phyloP scores from a whole-genome alignment of 2,888 invertebrate species.

The Polyommatus icarus region DNA sequence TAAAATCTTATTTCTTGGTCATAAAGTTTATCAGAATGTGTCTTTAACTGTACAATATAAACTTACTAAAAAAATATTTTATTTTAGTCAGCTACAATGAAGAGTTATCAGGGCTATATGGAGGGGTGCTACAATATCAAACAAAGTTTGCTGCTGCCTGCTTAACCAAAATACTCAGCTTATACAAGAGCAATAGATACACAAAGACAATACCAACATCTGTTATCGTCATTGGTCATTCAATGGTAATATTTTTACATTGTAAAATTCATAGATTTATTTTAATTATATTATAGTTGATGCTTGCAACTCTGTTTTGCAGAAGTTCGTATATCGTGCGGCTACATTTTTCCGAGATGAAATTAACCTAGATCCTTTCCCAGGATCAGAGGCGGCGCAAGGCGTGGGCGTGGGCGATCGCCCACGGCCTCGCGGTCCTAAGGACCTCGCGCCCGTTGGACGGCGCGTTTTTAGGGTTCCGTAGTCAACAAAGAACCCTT shows the following conservation, averaged over 20 bases:
- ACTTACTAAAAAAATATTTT: conserved; percentile 21
- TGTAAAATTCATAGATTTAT: background rate
- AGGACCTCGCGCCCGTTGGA: too few relatives aligned
- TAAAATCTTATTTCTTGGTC: background rate
- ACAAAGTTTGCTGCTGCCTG: conserved; percentile 85
- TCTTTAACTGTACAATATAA: too few relatives aligned
- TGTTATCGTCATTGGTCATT: conserved; percentile 95
- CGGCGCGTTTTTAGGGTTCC: too few relatives aligned
- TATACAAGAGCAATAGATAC: conserved; percentile 82
- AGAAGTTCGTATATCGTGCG: too few relatives aligned
- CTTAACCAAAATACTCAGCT: conserved; percentile 85
- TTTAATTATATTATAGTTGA: too few relatives aligned
- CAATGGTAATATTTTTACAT: conserved; percentile 85
- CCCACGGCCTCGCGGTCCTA: too few relatives aligned
- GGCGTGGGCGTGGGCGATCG: too few relatives aligned
- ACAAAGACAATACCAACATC: conserved; percentile 69
- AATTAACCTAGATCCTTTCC: too few relatives aligned
- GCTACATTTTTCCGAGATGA: too few relatives aligned
- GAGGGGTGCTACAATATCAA: conserved; percentile 89
- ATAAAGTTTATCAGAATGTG: background rate
- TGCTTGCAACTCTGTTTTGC: too few relatives aligned
- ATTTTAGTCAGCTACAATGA: conserved; percentile 90
- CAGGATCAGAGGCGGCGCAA: too few relatives aligned
- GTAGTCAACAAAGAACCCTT: too few relatives aligned
- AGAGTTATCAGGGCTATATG: conserved; percentile 93